phyloP scores from a whole-genome alignment of 2,888 invertebrate genomes.

The Nephrotoma guestfalica region DNA sequence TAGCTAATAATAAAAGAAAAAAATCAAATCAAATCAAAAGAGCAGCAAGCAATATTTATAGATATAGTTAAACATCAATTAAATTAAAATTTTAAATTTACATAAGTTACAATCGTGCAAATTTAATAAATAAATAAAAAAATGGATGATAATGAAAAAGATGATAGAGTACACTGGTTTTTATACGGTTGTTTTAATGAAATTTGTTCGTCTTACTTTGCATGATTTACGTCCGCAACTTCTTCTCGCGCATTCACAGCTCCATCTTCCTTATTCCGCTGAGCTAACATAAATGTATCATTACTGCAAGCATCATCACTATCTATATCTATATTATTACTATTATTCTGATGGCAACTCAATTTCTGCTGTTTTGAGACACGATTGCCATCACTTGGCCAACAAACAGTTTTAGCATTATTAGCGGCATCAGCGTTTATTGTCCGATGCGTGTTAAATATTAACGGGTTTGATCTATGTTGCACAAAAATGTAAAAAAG shows the following conservation, averaged over 20 bases:
- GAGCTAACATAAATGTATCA: conserved; percentile 26
- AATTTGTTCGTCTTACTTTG: not conserved
- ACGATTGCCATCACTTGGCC: not conserved
- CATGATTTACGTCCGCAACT: not conserved
- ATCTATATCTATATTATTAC: conserved; percentile 23
- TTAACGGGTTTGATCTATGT: not conserved
- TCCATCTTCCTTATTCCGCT: conserved; percentile 10
- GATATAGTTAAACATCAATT: not conserved
- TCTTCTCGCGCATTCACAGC: not conserved
- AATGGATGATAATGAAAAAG: conserved; percentile 1
- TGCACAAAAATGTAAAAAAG: not conserved
- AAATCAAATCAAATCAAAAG: not conserved
- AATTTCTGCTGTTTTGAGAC: not conserved
- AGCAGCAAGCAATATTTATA: not conserved
- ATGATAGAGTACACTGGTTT: not conserved
- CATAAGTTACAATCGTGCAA: not conserved
- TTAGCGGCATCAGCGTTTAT: not conserved
- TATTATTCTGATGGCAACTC: conserved; percentile 16
- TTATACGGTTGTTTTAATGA: not conserved
- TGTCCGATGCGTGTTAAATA: not conserved
- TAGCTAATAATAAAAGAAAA: not conserved
- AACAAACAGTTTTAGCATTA: not conserved
- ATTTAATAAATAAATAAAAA: not conserved
- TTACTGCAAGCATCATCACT: conserved; percentile 33
- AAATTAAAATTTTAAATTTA: not conserved